A percentile compares a stretch with the other conserved stretches of the same genome.
phyloP scores from a whole-genome alignment of 2,888 invertebrate species.

The Clistopyga incitator region DNA sequence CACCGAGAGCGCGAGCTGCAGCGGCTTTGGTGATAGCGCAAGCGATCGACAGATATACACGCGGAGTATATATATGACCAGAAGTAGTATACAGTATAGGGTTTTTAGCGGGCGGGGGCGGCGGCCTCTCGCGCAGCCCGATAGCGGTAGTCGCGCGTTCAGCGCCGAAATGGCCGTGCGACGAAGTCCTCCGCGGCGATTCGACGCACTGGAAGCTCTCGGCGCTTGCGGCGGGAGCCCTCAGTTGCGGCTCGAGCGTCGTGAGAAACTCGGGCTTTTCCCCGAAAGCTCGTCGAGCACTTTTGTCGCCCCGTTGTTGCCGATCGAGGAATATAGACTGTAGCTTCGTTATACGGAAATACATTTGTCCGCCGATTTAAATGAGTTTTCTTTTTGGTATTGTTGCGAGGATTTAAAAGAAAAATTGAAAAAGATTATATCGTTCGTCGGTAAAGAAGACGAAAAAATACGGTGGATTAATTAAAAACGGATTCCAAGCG shows the following conservation, averaged over 20 bases:
- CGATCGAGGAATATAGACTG: constrained; percentile 8
- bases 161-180: constrained; percentile 69
- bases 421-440: background rate
- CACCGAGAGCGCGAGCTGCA: constrained; percentile 72
- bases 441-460: background rate
- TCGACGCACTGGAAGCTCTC: constrained; percentile 83
- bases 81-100: constrained; percentile 34
- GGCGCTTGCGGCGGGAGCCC: constrained; percentile 82
- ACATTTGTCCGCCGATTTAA: background rate
- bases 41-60: constrained; percentile 37
- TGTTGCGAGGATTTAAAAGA: background rate
- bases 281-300: constrained; percentile 72
- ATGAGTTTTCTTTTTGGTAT: background rate
- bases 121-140: constrained; percentile 66
- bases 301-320: constrained; percentile 27
- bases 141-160: constrained; percentile 64
- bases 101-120: constrained; percentile 36
- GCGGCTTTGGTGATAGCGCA: constrained; percentile 40
- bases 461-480: constrained; percentile 1
- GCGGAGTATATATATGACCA: background rate
- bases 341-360: background rate
- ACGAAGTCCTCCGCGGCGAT: constrained; percentile 77
- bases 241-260: constrained; percentile 83
- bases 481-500: background rate
- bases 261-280: constrained; percentile 70